Evolutionary conservation across 2,797 vertebrate genomes (phyloP).

Genomic region (Schizopygopsis pylzovi): DNA sequence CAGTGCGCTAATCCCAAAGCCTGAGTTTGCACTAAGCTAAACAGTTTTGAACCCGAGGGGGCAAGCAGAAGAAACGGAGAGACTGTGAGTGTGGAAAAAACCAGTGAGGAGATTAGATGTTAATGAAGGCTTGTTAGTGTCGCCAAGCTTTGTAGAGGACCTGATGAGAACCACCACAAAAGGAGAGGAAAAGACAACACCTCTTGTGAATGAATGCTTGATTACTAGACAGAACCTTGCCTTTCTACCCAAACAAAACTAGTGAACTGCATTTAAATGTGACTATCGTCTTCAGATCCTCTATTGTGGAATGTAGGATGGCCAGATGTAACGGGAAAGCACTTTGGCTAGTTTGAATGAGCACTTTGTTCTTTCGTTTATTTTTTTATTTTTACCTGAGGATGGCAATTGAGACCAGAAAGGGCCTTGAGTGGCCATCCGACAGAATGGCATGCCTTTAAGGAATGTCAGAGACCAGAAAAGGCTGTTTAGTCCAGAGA

Average conservation of each 20-base stretch:
- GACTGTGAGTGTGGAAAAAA: slow-evolving; percentile 53
- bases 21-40: slow-evolving; percentile 34
- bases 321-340: slow-evolving; percentile 41
- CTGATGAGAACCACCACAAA: slow-evolving; percentile 45
- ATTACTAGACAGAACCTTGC: slow-evolving; percentile 5
- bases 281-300: slow-evolving; percentile 53
- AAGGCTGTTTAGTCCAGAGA: slow-evolving; percentile 55
- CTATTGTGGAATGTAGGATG: slow-evolving; percentile 41
- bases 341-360: slow-evolving; percentile 41
- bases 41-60: slow-evolving; percentile 33
- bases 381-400: slow-evolving; percentile 47
- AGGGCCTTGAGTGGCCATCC: slow-evolving; percentile 47
- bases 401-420: slow-evolving; percentile 49
- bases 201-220: slow-evolving; percentile 14
- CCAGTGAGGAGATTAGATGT: slow-evolving; percentile 65
- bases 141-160: slow-evolving; percentile 56
- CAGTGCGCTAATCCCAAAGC: slow-evolving; percentile 25
- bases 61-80: slow-evolving; percentile 10
- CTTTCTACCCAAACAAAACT: background rate
- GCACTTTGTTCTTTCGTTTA: background rate
- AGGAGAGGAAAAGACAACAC: background rate
- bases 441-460: slow-evolving; percentile 52
- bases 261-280: slow-evolving; percentile 18
- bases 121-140: slow-evolving; percentile 69
- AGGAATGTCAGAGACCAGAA: slow-evolving; percentile 60